These are phyloP conservation scores for Psittacula derbiana DNA, from an alignment of 2,797 vertebrate genomes.

Conservation along the genomic window DNA sequence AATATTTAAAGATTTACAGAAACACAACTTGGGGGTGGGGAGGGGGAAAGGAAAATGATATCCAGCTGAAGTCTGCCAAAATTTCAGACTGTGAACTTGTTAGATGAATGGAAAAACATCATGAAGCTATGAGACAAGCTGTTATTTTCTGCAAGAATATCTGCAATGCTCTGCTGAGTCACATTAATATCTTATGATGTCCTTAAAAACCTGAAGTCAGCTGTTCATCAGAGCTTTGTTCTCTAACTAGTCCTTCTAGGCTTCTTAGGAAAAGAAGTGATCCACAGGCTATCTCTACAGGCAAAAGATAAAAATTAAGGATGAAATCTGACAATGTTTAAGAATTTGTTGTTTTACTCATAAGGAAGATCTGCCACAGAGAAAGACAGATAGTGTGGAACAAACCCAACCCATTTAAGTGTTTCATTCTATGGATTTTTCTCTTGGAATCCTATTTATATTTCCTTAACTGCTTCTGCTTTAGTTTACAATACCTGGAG, in stretches of 20 bases:
- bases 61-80: not conserved
- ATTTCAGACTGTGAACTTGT: not conserved
- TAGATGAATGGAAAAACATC: not conserved
- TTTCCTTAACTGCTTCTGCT: not conserved
- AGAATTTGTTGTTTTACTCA: not conserved
- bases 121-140: not conserved
- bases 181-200: not conserved
- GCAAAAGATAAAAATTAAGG: not conserved
- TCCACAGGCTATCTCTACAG: not conserved
- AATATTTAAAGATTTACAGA: not conserved
- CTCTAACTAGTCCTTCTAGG: not conserved
- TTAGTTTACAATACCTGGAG: not conserved
- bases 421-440: not conserved
- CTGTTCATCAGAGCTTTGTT: not conserved
- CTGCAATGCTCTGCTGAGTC: not conserved
- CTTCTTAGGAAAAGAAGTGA: not conserved
- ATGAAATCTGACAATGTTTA: not conserved
- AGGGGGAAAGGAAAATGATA: not conserved
- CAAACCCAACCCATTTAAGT: not conserved
- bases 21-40: not conserved
- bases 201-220: not conserved
- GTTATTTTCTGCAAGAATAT: slow-evolving; percentile 15
- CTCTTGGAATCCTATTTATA: not conserved
- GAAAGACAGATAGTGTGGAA: not conserved
- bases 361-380: not conserved